Evolutionary conservation across 2,797 vertebrate species (phyloP).

Genomic region (Sternotherus odoratus): DNA sequence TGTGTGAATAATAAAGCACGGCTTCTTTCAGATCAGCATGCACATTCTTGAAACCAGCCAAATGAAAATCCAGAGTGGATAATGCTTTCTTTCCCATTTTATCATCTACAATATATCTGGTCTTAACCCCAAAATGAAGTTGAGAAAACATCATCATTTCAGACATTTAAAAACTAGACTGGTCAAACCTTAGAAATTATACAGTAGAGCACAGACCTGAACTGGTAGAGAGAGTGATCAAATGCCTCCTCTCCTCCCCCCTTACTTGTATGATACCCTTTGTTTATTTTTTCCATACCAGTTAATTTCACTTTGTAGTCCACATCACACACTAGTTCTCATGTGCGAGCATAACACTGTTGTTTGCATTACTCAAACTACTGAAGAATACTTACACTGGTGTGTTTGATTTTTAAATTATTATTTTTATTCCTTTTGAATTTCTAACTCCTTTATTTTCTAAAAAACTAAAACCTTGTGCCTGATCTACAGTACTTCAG

Average conservation of each 20-base stretch:
- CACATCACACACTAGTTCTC: neutral
- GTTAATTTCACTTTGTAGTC: neutral
- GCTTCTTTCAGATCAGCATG: neutral
- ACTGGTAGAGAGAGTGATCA: neutral
- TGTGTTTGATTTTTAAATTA: neutral
- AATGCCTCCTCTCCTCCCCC: neutral
- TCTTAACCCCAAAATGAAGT: neutral
- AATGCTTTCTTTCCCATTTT: neutral
- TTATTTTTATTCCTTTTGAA: neutral
- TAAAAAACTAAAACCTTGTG: neutral
- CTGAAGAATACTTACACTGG: neutral
- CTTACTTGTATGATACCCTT: neutral
- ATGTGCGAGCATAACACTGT: neutral
- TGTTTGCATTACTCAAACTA: neutral
- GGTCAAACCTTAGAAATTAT: neutral
- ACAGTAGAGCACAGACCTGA: neutral
- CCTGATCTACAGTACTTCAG: neutral
- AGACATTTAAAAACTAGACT: neutral
- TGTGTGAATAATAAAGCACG: neutral
- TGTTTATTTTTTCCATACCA: neutral
- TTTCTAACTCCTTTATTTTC: neutral
- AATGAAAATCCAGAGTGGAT: neutral
- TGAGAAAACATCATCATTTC: neutral
- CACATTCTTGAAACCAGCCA: neutral
- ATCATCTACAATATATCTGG: neutral